A percentile compares a stretch with the other conserved stretches of the same genome.
Conservation (phyloP, 2,797 vertebrate genomes). For the Odontamblyopus lacepedii region DNA sequence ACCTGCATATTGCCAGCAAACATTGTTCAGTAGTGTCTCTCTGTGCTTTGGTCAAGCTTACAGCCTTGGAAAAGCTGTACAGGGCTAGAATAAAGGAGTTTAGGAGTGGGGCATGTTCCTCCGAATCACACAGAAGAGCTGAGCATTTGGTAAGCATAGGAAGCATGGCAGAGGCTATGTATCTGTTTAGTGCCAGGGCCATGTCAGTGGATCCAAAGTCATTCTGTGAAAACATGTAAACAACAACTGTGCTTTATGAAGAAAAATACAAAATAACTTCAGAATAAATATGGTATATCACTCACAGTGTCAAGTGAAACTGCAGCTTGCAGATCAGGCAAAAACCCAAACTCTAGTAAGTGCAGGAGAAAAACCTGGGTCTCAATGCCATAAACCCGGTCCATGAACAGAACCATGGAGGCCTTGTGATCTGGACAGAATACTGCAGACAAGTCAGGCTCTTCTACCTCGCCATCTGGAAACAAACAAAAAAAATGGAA, state of each 20-base stretch:
- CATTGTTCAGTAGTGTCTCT: conserved; percentile 90
- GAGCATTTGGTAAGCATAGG: conserved; percentile 90
- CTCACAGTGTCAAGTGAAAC: conserved; percentile 90
- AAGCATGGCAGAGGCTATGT: conserved; percentile 88
- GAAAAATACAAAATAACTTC: background rate
- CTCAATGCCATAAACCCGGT: conserved; percentile 93
- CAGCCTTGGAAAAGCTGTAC: conserved; percentile 87
- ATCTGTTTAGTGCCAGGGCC: conserved; percentile 94
- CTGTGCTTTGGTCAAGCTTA: conserved; percentile 93
- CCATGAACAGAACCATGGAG: conserved; percentile 96
- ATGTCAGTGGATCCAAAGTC: conserved; percentile 92
- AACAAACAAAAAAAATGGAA: conserved; percentile 3
- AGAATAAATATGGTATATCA: background rate
- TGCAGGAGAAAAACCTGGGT: conserved; percentile 88
- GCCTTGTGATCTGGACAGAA: conserved; percentile 98
- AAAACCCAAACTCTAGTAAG: conserved; percentile 90
- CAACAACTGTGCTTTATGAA: conserved; percentile 4
- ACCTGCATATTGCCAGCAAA: conserved; percentile 90
- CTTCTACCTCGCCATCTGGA: conserved; percentile 85
- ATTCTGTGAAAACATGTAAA: conserved; percentile 66
- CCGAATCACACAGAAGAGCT: conserved; percentile 83
- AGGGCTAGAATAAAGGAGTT: conserved; percentile 88
- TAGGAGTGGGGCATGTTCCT: conserved; percentile 81
- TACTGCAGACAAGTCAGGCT: conserved; percentile 89
- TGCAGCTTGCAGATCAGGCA: conserved; percentile 92